Evolutionary conservation across 2,797 vertebrate species (phyloP).

Genomic region (Cuniculus paca): DNA sequence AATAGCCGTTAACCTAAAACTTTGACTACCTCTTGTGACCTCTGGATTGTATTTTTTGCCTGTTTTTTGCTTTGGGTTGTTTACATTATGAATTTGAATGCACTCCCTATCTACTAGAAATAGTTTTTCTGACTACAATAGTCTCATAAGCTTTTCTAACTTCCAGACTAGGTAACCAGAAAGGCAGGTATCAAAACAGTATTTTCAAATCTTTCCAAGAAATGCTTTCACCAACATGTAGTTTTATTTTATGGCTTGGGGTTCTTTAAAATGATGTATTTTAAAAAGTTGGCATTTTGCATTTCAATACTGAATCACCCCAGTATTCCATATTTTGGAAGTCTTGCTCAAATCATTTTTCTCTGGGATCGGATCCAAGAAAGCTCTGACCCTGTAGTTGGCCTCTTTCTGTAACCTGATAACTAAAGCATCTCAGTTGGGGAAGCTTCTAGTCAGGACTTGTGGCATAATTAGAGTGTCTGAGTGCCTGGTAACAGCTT

Average conservation of each 20-base stretch:
- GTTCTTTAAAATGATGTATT: neutral
- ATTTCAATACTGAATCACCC: neutral
- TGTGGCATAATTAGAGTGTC: neutral
- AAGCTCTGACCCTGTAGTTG: neutral
- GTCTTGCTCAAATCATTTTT: neutral
- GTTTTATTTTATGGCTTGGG: neutral
- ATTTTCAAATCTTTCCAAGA: neutral
- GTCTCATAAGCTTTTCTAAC: neutral
- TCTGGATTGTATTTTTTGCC: neutral
- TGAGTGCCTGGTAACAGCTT: neutral
- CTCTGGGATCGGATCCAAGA: neutral
- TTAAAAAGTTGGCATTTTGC: neutral
- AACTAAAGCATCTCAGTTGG: neutral
- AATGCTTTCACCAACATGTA: neutral
- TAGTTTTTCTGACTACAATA: neutral
- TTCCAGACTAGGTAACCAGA: neutral
- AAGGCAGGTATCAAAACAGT: neutral
- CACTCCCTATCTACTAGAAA: neutral
- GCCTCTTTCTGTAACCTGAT: neutral
- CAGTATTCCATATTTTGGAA: neutral
- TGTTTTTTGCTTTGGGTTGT: slow-evolving; percentile 50
- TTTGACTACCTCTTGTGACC: neutral
- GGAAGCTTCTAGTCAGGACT: neutral
- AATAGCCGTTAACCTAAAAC: neutral
- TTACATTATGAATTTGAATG: slow-evolving; percentile 24